phyloP scores from a whole-genome alignment of 2,888 invertebrate genomes.

The Eupithecia insigniata region DNA sequence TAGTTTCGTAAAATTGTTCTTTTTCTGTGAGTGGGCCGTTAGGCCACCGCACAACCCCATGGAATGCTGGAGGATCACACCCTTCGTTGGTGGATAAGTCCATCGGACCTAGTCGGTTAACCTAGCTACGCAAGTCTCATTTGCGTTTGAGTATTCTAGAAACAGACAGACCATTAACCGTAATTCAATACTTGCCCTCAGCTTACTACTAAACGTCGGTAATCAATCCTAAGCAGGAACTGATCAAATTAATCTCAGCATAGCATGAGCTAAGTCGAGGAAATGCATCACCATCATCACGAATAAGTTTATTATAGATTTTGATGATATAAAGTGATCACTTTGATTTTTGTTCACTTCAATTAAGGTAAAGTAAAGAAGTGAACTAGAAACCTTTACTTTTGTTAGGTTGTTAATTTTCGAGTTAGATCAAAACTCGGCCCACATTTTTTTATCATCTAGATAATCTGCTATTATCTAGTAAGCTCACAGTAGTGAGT shows the following conservation, averaged over 20 bases:
- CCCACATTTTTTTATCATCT: too few relatives aligned
- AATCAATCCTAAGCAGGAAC: neutral
- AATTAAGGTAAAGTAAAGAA: too few relatives aligned
- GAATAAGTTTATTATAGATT: neutral
- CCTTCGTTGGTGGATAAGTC: neutral
- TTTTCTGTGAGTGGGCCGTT: too few relatives aligned
- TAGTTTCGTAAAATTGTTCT: neutral
- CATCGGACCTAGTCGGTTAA: neutral
- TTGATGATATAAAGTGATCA: too few relatives aligned
- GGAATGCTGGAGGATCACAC: neutral
- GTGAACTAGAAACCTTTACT: too few relatives aligned
- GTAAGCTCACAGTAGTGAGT: too few relatives aligned
- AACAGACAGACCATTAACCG: neutral
- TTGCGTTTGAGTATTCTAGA: neutral
- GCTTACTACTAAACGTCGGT: neutral
- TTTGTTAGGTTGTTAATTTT: too few relatives aligned
- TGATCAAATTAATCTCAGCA: neutral
- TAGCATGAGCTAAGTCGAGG: neutral
- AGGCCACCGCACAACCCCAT: neutral
- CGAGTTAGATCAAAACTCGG: too few relatives aligned
- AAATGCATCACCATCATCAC: neutral
- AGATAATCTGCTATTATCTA: too few relatives aligned
- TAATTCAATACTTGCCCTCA: neutral
- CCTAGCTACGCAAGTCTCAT: neutral
- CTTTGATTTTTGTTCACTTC: too few relatives aligned